Conservation (phyloP, 23 tunicate genomes). For the Trididemnum clinides region DNA sequence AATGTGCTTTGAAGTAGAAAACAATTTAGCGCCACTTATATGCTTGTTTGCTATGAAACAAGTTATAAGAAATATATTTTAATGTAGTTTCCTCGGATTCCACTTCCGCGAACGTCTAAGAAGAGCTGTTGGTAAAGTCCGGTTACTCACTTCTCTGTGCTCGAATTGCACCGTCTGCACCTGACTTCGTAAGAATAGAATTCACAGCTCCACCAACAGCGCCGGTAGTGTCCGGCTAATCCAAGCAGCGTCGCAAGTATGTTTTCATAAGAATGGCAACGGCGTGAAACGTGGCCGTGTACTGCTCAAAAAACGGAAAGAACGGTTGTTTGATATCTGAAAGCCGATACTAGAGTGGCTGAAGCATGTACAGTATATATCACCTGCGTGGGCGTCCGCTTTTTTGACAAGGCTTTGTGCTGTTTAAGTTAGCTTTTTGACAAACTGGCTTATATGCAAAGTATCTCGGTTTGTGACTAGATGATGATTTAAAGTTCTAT, state of each 20-base stretch:
- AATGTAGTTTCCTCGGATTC: constrained; percentile 12
- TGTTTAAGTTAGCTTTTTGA: too few species aligned
- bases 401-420: too few species aligned
- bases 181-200: neutral
- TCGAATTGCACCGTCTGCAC: neutral
- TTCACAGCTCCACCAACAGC: constrained; percentile 22
- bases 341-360: too few species aligned
- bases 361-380: too few species aligned
- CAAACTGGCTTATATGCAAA: too few species aligned
- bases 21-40: too few species aligned
- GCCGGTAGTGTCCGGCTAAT: constrained; percentile 1
- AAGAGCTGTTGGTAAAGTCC: constrained; percentile 7
- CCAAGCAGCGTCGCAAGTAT: neutral
- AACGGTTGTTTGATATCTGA: neutral
- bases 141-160: neutral
- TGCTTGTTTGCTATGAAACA: too few species aligned
- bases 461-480: too few species aligned
- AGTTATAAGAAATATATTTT: too few species aligned
- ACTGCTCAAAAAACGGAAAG: neutral
- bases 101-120: constrained; percentile 18
- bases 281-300: neutral
- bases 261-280: neutral
- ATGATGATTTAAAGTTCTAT: too few species aligned
- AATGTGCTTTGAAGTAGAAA: too few species aligned
- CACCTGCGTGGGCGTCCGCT: too few species aligned